Base-by-base conservation (phyloP, 2,888 invertebrate species). In the Periphyllus acericola region DNA sequence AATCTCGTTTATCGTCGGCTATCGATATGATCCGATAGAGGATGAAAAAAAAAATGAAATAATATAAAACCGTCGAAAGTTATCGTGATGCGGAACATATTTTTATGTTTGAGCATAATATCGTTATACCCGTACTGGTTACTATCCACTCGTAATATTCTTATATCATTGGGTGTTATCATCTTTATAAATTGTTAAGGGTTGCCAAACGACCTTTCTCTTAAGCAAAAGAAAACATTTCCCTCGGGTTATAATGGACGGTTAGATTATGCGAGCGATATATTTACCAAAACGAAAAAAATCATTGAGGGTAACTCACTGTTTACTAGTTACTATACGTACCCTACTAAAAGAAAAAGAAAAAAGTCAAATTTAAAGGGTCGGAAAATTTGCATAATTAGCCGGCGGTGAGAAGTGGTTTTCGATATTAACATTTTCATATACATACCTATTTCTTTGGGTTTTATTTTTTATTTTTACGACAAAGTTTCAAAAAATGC, bases 331-430 rank as follows among this genome's bases (percentile, higher is more conserved):
- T 60, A 60, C n/a, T 40, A 40, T 40, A 40, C 9, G 6, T 46
- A 66, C 36, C 36, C 66, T 1, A 29, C 14, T 71, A 72, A 52
- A 71, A 34, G 40, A 29, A 68, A 68, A 60, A 66, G 25, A 78
- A 32, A n/a, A 55, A 46, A 25, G 46, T 14, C 29, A 46, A 46
- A 71, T 82, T 81, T 32, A 32, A 82, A 71, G 71, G 81, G 81
- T 82, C 46, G 2, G 32, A 25, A 71, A 71, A 82, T 82, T 71
- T 71, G 71, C 82, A 71, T 71, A 34, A 32, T 82, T 25, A 46
- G 25, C 19, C 21, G 29, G 40, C 17, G 29, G 32, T 25, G 71
- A 71, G 46, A 46, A 17, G 14, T 46, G 46, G 46, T 80, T 80
- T 68, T 68, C 71, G 60, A 25, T 25, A 21, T 21, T 60, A 21